Conservation (phyloP, 2,797 vertebrate species). For the Meriones psammophilus region DNA sequence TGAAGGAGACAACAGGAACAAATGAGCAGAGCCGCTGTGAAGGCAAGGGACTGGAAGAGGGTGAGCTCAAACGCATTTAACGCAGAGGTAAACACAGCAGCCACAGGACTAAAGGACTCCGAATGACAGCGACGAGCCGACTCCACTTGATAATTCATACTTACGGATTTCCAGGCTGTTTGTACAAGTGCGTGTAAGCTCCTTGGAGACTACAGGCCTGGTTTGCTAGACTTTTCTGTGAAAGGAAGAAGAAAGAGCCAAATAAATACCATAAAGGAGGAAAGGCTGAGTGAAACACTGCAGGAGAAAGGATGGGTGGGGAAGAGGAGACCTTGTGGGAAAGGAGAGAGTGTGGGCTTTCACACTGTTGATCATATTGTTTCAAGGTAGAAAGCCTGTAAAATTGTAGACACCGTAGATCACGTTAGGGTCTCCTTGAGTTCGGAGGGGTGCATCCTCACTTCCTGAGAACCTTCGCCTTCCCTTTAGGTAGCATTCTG, state of each 20-base stretch:
- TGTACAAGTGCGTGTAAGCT: slow-evolving; percentile 62
- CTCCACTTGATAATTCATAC: slow-evolving; percentile 69
- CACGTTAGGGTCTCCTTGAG: background rate
- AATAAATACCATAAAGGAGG: slow-evolving; percentile 60
- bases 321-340: slow-evolving; percentile 1
- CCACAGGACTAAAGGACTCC: slow-evolving; percentile 70
- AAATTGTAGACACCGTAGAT: accelerated
- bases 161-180: slow-evolving; percentile 30
- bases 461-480: background rate
- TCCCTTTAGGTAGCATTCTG: background rate
- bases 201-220: slow-evolving; percentile 70
- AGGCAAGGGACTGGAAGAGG: slow-evolving; percentile 74
- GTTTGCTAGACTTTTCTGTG: slow-evolving; percentile 52
- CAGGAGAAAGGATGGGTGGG: background rate
- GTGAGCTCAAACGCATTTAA: slow-evolving; percentile 73
- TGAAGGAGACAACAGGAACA: slow-evolving; percentile 71
- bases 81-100: slow-evolving; percentile 75
- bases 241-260: slow-evolving; percentile 18
- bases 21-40: slow-evolving; percentile 49
- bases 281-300: slow-evolving; percentile 9
- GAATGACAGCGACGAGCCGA: slow-evolving; percentile 63
- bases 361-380: background rate
- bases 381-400: background rate
- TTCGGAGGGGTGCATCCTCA: background rate
- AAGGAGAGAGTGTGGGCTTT: background rate